Percentiles rank a stretch among this genome's conserved stretches.
Evolutionary conservation across 2,113 vertebrate genomes (phyloP).

Genomic region (Lonchura striata): DNA sequence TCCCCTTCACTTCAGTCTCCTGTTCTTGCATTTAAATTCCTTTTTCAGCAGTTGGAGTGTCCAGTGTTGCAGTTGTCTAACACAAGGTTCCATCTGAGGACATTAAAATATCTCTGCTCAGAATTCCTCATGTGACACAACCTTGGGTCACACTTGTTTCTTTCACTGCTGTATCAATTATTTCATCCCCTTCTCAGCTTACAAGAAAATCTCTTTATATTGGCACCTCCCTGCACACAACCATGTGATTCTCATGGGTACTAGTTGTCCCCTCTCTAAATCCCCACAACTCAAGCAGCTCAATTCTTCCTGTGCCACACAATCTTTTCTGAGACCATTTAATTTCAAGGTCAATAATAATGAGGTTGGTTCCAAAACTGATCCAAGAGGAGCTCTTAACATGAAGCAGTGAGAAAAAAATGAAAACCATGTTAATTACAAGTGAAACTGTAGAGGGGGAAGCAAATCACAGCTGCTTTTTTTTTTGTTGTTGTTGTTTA

Average conservation of each 20-base stretch:
- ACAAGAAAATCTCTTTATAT: not conserved
- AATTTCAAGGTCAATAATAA: not conserved
- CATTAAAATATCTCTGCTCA: not conserved
- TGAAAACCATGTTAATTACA: not conserved
- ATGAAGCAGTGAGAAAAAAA: not conserved
- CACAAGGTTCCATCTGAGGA: not conserved
- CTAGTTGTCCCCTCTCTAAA: not conserved
- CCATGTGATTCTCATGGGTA: not conserved
- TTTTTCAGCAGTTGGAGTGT: not conserved
- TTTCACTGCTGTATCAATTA: not conserved
- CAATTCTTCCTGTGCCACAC: not conserved
- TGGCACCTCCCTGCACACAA: not conserved
- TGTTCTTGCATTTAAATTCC: not conserved
- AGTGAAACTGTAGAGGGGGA: not conserved
- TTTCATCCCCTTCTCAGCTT: not conserved
- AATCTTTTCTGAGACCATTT: not conserved
- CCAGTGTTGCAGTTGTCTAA: not conserved
- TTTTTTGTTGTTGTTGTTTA: not conserved
- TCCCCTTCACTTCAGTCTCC: not conserved
- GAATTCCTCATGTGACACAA: not conserved
- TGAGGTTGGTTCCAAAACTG: not conserved
- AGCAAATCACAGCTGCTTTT: not conserved
- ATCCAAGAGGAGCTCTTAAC: not conserved
- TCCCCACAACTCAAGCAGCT: not conserved
- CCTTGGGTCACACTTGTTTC: not conserved